These are phyloP conservation scores for Danio albolineatus DNA, from an alignment of 2,797 vertebrate species.

Conservation along the genomic window DNA sequence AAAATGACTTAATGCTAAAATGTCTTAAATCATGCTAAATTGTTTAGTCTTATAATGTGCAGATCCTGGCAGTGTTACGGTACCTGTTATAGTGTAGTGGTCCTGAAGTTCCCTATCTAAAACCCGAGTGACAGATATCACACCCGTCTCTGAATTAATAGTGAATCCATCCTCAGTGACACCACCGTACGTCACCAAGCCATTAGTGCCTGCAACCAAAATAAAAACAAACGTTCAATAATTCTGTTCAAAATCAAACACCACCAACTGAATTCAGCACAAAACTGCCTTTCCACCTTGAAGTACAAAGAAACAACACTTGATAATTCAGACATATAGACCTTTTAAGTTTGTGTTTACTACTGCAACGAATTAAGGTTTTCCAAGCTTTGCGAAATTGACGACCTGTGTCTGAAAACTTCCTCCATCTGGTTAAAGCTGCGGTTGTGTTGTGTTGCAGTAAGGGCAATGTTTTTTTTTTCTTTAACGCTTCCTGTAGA, in stretches of 20 bases:
- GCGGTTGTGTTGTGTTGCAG: constrained; percentile 14
- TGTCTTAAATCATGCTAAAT: neutral
- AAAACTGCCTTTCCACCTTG: too few relatives aligned
- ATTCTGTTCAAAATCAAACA: neutral
- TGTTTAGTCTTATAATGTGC: neutral
- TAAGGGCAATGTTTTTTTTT: neutral
- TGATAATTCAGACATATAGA: too few relatives aligned
- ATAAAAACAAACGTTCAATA: neutral
- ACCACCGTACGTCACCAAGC: constrained; percentile 90
- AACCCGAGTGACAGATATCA: constrained; percentile 85
- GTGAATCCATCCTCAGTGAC: constrained; percentile 88
- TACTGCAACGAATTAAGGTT: neutral
- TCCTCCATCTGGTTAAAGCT: constrained; percentile 21
- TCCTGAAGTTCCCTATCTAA: constrained; percentile 88
- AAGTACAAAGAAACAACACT: too few relatives aligned
- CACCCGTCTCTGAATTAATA: constrained; percentile 89
- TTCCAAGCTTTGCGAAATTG: neutral
- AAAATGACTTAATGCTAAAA: neutral
- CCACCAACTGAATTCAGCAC: neutral
- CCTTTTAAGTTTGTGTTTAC: constrained; percentile 6
- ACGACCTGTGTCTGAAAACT: constrained; percentile 18
- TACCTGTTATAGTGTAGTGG: constrained; percentile 90
- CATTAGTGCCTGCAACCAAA: constrained; percentile 81
- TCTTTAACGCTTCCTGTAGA: constrained; percentile 41
- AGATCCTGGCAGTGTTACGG: neutral